Conservation (phyloP, 1,140 invertebrate species). For the Branchinecta lindahli region DNA sequence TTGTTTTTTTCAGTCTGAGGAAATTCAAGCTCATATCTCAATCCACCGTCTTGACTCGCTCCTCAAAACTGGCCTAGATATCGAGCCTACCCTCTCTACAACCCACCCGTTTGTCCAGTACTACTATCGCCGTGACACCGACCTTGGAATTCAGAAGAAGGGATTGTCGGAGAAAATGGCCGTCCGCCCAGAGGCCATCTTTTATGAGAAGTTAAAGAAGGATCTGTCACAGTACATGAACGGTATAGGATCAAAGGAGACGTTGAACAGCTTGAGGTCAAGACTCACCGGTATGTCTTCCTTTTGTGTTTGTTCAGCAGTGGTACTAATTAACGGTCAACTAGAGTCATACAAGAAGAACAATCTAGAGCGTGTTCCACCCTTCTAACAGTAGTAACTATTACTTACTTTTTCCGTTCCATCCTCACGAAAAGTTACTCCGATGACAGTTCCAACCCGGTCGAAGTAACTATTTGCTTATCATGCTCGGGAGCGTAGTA, state of each 20-base stretch:
- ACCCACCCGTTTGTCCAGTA: neutral
- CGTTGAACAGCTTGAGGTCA: neutral
- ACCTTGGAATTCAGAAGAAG: neutral
- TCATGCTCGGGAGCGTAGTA: too few species aligned
- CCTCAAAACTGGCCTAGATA: neutral
- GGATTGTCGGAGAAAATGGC: neutral
- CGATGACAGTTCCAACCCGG: too few species aligned
- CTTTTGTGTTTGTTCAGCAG: neutral
- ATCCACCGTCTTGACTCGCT: neutral
- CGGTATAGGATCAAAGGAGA: neutral
- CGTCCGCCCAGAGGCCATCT: neutral
- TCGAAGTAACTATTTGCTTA: too few species aligned
- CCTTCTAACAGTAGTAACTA: too few species aligned
- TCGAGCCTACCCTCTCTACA: neutral
- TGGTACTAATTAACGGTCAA: too few species aligned
- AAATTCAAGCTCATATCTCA: neutral
- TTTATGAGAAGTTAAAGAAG: neutral
- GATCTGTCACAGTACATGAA: neutral
- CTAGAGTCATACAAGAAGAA: too few species aligned
- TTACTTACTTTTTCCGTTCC: too few species aligned
- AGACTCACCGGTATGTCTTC: neutral
- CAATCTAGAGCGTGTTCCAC: too few species aligned
- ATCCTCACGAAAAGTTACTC: too few species aligned
- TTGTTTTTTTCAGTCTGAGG: neutral
- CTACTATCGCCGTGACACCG: neutral